These are phyloP conservation scores for Champsocephalus gunnari DNA, from an alignment of 2,797 vertebrate genomes.

Conservation along the genomic window DNA sequence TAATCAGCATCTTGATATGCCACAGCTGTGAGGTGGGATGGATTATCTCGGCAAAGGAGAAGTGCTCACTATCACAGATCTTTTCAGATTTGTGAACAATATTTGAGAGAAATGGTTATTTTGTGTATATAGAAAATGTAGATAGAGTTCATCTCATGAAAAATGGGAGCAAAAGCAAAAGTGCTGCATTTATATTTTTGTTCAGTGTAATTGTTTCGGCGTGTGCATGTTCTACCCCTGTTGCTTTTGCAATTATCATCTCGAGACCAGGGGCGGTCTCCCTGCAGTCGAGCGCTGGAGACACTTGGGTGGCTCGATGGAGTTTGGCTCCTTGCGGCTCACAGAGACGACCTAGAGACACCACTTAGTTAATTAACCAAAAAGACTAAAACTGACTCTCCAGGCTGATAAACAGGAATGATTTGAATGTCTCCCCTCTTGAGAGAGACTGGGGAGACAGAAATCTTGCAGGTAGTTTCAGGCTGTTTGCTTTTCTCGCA, in stretches of 20 bases:
- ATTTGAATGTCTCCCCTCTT: constrained; percentile 38
- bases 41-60: no score
- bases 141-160: no score
- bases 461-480: constrained; percentile 53
- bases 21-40: no score
- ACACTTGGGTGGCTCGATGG: constrained; percentile 76
- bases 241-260: constrained; percentile 75
- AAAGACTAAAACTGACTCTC: constrained; percentile 74
- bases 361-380: constrained; percentile 83
- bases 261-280: constrained; percentile 65
- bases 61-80: no score
- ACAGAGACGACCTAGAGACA: constrained; percentile 70
- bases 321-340: constrained; percentile 65
- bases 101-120: no score
- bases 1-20: no score
- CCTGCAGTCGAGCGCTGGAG: constrained; percentile 51
- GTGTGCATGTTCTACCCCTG: constrained; percentile 51
- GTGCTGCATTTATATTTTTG: no score
- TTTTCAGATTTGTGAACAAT: no score
- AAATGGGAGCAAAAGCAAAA: no score
- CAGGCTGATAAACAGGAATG: constrained; percentile 68
- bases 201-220: constrained; percentile 64
- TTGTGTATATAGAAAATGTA: no score
- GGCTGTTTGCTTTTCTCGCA: constrained; percentile 65
- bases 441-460: constrained; percentile 44